Conservation (phyloP, 2,888 invertebrate genomes). For the Brachylomia viminalis region DNA sequence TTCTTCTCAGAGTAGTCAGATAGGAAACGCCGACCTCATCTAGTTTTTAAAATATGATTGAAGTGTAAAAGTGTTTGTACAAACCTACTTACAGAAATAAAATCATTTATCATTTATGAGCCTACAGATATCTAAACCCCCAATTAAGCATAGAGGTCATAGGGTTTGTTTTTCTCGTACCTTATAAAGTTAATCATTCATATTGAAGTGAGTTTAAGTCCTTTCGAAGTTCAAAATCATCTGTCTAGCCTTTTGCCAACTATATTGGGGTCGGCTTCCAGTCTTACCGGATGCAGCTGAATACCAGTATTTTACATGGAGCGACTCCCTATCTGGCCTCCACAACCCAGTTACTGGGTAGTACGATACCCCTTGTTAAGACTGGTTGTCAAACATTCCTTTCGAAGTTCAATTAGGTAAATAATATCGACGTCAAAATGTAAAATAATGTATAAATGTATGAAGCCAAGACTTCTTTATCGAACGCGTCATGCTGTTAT, state of each 20-base stretch:
- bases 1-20: no score
- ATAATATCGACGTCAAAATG: background rate
- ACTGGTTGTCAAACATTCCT: background rate
- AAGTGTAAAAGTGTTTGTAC: no score
- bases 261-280: background rate
- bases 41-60: no score
- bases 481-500: background rate
- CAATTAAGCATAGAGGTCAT: no score
- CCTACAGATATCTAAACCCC: no score
- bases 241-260: no score
- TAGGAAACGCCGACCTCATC: no score
- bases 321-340: background rate
- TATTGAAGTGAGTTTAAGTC: background rate
- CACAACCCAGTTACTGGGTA: background rate
- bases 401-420: background rate
- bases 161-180: background rate
- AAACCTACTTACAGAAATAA: no score
- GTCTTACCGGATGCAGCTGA: background rate
- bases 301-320: background rate
- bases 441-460: constrained; percentile 3
- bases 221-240: background rate
- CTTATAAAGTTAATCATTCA: background rate
- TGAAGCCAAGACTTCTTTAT: background rate
- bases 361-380: background rate
- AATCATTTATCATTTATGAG: no score